Evolutionary conservation across 2,113 vertebrate species (phyloP).

Genomic region (Ageneiosus marmoratus): DNA sequence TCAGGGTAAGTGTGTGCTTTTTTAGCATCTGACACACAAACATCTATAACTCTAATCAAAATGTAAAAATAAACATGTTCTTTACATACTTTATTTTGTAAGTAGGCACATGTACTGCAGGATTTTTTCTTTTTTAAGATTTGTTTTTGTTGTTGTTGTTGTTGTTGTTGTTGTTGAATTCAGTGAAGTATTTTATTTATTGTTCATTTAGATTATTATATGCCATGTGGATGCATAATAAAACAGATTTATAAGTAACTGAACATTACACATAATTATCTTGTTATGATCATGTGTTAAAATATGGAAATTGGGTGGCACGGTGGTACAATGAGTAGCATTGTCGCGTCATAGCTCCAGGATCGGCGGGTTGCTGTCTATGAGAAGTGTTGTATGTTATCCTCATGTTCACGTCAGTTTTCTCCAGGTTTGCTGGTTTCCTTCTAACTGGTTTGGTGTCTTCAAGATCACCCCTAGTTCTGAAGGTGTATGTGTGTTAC

Average conservation of each 20-base stretch:
- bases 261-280: neutral
- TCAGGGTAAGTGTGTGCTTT: conserved; percentile 71
- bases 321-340: neutral
- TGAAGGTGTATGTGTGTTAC: neutral
- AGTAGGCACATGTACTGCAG: neutral
- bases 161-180: too few relatives aligned
- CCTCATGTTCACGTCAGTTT: neutral
- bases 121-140: neutral
- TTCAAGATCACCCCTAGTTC: neutral
- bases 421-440: neutral
- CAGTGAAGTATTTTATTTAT: neutral
- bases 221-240: neutral
- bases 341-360: neutral
- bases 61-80: neutral
- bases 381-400: neutral
- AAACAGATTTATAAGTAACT: neutral
- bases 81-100: neutral
- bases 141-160: neutral
- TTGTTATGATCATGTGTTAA: neutral
- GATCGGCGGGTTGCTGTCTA: neutral
- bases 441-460: neutral
- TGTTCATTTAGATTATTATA: neutral
- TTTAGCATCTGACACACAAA: neutral
- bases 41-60: neutral
- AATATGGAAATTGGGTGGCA: too few relatives aligned